Base-by-base conservation (phyloP, 2,113 vertebrate genomes). In the Diphyllodes magnificus region DNA sequence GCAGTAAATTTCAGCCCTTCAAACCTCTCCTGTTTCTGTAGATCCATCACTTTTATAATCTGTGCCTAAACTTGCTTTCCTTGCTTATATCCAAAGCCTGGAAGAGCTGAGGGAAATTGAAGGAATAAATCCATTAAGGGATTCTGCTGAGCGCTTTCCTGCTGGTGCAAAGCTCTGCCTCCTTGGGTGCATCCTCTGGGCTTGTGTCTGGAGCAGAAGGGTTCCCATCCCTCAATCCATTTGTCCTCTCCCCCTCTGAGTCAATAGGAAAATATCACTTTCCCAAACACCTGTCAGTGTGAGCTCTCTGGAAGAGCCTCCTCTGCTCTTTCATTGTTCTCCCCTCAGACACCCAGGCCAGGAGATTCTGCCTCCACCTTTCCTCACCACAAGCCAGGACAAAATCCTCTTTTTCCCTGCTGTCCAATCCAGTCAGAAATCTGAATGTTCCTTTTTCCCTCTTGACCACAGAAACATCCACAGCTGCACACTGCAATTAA, bases 1-100 rank as follows among this genome's bases (percentile, higher is more conserved):
- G 76, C 82, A 66, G 95, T 96, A 93, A 83, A 91, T 94, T 85
- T 70, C 87, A 65, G 10, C 61, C 63, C 31, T 79, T 72, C 86
- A 69, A 54, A 42, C 68, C 39, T 69, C 94, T 88, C 82, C 78
- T 64, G 79, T 83, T 69, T 37, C 91, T 57, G 79, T 8, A 85
- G 81, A 93, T 82, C 86, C 78, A 81, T 93, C 82, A 79, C 92
- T 89, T 82, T 65, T 82, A 60, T 77, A 83, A 78, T 56, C 82
- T 28, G 15, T 6, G 93, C 93, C 92, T 92, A 47, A 73, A 57
- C 85, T 63, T 24, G 75, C 92, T 73, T 82, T 80, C 63, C 75
- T 90, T 22, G 45, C 92, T 78, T 45, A 35, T 15, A 51, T 9
- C 79, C 72, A 27, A 66, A 69, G 88, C 71, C 49, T 27, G 70